Base-by-base conservation (phyloP, 2,888 invertebrate genomes). In the Sericinus montela region DNA sequence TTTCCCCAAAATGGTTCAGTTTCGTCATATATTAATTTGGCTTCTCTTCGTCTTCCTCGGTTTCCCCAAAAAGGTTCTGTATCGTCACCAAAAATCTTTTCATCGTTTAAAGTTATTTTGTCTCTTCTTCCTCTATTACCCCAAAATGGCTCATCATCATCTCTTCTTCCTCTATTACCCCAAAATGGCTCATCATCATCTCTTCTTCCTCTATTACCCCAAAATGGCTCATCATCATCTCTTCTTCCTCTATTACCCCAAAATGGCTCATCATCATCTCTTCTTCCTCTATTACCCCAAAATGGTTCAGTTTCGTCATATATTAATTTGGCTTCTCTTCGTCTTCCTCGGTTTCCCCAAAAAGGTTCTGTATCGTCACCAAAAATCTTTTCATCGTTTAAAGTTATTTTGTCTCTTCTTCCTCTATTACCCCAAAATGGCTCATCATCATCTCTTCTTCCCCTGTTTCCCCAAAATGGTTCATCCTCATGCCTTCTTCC, bases 161-260 rank as follows among this genome's bases (percentile, higher is more conserved):
- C 56, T 45, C 67, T 60, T 51, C 66, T 61, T 9, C 88, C 89
- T 35, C 85, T 65, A 40, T 77, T 85, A 11, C 83, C 88, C 88
- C 88, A 89, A 60, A 88, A 88, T 3, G 86, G 3, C 5, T 19
- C 19, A 2, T 3, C 5, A 19, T 2, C 2, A 2, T 3, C 19
- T 5, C 67, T 60, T 51, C 67, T 61, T 9, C 88, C 89, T 35
- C 85, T 65, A 40, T 77, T 85, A 11, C 84, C 88, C 88, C 88
- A 89, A 60, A 88, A 88, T 3, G 86, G 84, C 6, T 66, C 66
- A 1, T 28, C 39, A 13, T 54, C 63, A 44, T 65, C 56, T 45
- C 67, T 60, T 51, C 66, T 61, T 9, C 88, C 89, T 35, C 85
- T 65, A 40, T 77, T 85, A 11, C 83, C 88, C 88, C 88, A 89